Base-by-base conservation (phyloP, 1,140 invertebrate genomes). In the Lepidotrigona ventralis region DNA sequence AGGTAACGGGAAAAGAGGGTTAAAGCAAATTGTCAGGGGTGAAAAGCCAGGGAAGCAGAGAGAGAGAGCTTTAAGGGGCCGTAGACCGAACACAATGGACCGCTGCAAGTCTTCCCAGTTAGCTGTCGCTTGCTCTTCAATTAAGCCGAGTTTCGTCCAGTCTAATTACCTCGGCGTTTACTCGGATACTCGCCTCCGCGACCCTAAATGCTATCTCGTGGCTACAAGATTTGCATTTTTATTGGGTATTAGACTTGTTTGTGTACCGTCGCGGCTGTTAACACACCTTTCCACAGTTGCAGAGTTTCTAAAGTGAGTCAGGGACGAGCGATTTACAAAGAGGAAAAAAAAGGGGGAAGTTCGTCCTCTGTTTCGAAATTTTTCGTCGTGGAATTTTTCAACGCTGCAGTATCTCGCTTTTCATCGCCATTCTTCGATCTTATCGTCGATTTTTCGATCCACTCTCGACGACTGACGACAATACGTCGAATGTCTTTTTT, bases 71-170 rank as follows among this genome's bases (percentile, higher is more conserved):
- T 73, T 21, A 21, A 58, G 66, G 70, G n/a, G 29, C 26, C 29
- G 23, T 54, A n/a, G 58, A 81, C 58, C 26, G 46, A 73, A 23
- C 29, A 81, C 58, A 81, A 81, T 76, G 63, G 80, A 1, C 63
- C 19, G 63, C 14, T 56, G 33, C 72, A 54, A 33, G 80, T 81
- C 80, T 81, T 76, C 19, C 19, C 80, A 73, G 80, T 81, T 81
- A 81, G 72, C 80, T 81, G 72, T 81, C 63, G 63, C 72, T 72
- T 68, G 72, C 80, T 81, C 72, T 81, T 81, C 80, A 81, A 73
- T 81, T 81, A 81, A 76, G 11, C 53, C 80, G 51, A 81, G 72
- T 82, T 87, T 80, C 64, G 74, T 53, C 68, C 87, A 77, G 86
- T 87, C 66, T 79, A 85, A 72, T 88, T 85, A 88, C 70, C 79